Evolutionary conservation across 2,113 vertebrate species (phyloP), one percentile per base, ranked within the genome.

Genomic region (Rhinopomastus cyanomelas): DNA sequence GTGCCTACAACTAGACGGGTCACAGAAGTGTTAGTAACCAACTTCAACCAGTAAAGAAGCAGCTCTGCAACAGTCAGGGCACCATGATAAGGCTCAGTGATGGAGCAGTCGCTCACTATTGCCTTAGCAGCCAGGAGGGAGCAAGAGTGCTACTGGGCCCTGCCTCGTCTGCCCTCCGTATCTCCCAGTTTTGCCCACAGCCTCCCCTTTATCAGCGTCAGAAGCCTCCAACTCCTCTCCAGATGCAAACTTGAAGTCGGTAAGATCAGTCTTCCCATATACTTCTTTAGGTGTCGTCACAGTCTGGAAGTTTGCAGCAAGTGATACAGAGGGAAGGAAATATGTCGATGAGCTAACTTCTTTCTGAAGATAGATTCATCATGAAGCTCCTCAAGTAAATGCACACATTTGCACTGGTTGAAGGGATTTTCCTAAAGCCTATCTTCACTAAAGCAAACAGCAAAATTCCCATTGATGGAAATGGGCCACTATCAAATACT

Each of bases 71-170:
- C 5, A 65, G 42, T 7, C 3, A 3, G 65, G 55, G 4, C 36
- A 44, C 18, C 20, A 32, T 0, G 0, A 32, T 23, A 55, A 46
- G 37, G 16, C 36, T 52, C 65, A 57, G 12, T 3, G 23, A 53
- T 0, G 2, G 79, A 30, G 19, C 11, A 57, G 60, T 16, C 44
- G 52, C 46, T 16, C n/a, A 18, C 52, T 21, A 49, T 32, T n/a
- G 61, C 34, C 44, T 67, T 11, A 59, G 36, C n/a, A 51, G 25
- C 25, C 7, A 2, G 30, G 26, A 66, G 26, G n/a, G 51, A 2
- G 12, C 1, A 2, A 51, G 13, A 53, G 19, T 0, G 0, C 1
- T 1, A 6, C 16, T 14, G 17, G 18, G 13, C 18, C 5, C 23
- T 39, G 59, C 34, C 23, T 64, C 9, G 1, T 20, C 2, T 19